Conservation (phyloP, 2,797 vertebrate genomes). For the Scleropages formosus region DNA sequence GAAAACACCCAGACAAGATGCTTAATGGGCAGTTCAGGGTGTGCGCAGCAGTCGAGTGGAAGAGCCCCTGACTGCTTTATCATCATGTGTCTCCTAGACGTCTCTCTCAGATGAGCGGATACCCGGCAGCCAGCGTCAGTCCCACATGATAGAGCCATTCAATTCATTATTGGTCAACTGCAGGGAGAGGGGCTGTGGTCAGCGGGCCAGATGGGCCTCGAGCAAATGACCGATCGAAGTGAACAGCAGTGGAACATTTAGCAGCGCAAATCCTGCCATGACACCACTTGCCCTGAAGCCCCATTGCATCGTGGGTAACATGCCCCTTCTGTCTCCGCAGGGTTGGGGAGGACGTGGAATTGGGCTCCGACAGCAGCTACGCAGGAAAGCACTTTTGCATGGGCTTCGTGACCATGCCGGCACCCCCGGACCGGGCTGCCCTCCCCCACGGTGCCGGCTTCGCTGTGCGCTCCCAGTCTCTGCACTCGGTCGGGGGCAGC, state of each 20-base stretch:
- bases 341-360: constrained; percentile 84
- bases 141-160: background rate
- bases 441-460: constrained; percentile 85
- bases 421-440: constrained; percentile 85
- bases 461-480: constrained; percentile 91
- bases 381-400: constrained; percentile 90
- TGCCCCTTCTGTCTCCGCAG: constrained; percentile 58
- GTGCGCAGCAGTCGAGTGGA: too few relatives aligned
- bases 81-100: background rate
- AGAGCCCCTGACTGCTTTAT: background rate
- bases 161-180: constrained; percentile 12
- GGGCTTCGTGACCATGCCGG: constrained; percentile 94
- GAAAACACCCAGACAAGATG: too few relatives aligned
- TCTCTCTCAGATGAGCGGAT: background rate
- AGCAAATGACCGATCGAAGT: constrained; percentile 38
- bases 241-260: too few relatives aligned
- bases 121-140: too few relatives aligned
- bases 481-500: constrained; percentile 90
- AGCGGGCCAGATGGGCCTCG: too few relatives aligned
- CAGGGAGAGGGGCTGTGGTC: constrained; percentile 10
- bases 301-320: too few relatives aligned
- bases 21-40: too few relatives aligned
- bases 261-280: constrained; percentile 40
- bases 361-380: constrained; percentile 75
- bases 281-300: too few relatives aligned